A percentile compares a stretch with the other conserved stretches of the same genome.
These are phyloP conservation scores for Decapterus maruadsi DNA, from an alignment of 2,797 vertebrate genomes.

Conservation along the genomic window DNA sequence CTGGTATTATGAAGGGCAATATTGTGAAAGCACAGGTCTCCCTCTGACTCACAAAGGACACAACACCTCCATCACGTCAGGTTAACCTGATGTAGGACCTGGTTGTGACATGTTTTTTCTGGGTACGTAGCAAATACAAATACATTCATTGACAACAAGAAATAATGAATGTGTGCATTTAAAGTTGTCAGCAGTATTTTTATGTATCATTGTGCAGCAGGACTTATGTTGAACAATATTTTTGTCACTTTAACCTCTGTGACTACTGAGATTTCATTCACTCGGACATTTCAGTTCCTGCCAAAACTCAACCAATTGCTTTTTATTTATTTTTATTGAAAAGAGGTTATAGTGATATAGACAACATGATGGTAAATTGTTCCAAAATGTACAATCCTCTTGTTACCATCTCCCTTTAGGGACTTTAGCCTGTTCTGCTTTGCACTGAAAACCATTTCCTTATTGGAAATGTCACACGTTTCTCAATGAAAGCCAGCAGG, in stretches of 20 bases:
- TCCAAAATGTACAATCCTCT: neutral
- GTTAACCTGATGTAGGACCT: neutral
- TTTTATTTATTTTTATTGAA: neutral
- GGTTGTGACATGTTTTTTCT: neutral
- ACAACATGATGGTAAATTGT: neutral
- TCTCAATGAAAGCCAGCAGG: neutral
- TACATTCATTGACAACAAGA: neutral
- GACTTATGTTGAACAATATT: neutral
- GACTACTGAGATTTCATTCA: neutral
- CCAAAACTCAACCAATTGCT: neutral
- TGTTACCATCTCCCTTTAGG: neutral
- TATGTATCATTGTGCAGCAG: neutral
- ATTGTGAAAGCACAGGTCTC: constrained; percentile 1
- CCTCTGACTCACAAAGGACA: constrained; percentile 15
- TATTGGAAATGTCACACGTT: neutral
- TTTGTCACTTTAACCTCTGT: neutral
- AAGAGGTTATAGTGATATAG: neutral
- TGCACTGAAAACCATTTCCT: neutral
- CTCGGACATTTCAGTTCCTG: neutral
- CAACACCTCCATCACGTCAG: neutral
- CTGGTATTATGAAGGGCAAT: constrained; percentile 14
- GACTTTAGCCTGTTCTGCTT: neutral
- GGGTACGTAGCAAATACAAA: neutral
- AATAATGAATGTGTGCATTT: neutral
- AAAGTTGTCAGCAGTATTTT: neutral